phyloP scores from a whole-genome alignment of 2,113 vertebrate genomes.

The Ailurus styani region DNA sequence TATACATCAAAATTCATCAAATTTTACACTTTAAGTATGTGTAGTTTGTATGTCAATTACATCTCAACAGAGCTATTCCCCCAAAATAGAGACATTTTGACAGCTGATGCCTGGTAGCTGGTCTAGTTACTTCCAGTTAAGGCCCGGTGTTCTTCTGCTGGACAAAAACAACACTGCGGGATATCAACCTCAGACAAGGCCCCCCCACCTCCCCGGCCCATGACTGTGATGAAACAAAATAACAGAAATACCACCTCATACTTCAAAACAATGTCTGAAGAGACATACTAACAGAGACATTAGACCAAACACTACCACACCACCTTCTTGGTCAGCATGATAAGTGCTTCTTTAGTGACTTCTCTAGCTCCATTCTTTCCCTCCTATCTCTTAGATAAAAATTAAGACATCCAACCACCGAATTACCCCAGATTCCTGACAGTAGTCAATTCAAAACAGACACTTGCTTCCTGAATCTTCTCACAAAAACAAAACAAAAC shows the following conservation, averaged over 20 bases:
- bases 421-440: not conserved
- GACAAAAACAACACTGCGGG: not conserved
- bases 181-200: not conserved
- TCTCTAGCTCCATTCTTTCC: not conserved
- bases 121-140: not conserved
- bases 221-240: not conserved
- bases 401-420: not conserved
- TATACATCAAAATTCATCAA: not conserved
- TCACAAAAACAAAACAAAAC: not conserved
- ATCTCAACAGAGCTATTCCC: not conserved
- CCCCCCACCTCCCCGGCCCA: not conserved
- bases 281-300: not conserved
- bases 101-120: not conserved
- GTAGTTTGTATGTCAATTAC: not conserved
- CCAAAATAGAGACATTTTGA: not conserved
- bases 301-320: not conserved
- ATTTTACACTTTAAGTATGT: not conserved
- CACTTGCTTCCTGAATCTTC: not conserved
- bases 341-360: not conserved
- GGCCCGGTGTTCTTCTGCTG: not conserved
- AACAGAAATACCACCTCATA: not conserved
- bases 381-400: not conserved
- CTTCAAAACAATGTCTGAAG: not conserved
- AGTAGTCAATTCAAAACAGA: not conserved
- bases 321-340: not conserved